Percentiles rank a stretch among this genome's conserved stretches.
Conservation (phyloP, 2,888 invertebrate species). For the Tetranychus piercei region DNA sequence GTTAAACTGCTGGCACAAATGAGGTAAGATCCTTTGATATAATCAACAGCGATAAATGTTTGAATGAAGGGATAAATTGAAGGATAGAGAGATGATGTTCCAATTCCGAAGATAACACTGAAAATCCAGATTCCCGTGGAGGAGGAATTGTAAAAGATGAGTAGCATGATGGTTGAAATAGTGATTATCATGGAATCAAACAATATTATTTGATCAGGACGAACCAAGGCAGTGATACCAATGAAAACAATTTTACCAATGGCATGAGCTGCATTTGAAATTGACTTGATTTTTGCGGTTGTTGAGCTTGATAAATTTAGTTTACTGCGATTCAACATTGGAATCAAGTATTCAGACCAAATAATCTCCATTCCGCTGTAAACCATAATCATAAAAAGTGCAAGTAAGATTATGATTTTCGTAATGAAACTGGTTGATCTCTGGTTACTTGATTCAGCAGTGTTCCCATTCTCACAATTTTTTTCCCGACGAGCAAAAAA, state of each 20-base stretch:
- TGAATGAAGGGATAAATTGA: conserved; percentile 20
- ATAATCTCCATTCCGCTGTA: neutral
- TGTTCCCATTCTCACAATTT: neutral
- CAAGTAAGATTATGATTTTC: neutral
- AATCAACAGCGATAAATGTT: conserved; percentile 15
- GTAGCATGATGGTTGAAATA: neutral
- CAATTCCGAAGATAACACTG: conserved; percentile 18
- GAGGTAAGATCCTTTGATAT: conserved; percentile 18
- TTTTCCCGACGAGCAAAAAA: neutral
- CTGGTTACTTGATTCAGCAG: neutral
- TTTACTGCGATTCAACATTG: neutral
- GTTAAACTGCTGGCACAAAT: conserved; percentile 20
- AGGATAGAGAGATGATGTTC: conserved; percentile 19
- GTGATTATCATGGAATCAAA: neutral
- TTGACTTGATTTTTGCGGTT: neutral
- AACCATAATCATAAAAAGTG: neutral
- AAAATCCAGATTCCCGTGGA: conserved; percentile 18
- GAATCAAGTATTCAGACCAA: neutral
- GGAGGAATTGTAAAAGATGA: conserved; percentile 8
- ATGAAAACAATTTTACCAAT: neutral
- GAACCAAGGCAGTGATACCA: neutral
- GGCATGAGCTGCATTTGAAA: neutral
- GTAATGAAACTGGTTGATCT: neutral
- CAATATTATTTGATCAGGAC: neutral
- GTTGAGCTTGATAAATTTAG: neutral